A percentile compares a stretch with the other conserved stretches of the same genome.
Conservation (phyloP, 2,113 vertebrate genomes). For the Elachura formosa region DNA sequence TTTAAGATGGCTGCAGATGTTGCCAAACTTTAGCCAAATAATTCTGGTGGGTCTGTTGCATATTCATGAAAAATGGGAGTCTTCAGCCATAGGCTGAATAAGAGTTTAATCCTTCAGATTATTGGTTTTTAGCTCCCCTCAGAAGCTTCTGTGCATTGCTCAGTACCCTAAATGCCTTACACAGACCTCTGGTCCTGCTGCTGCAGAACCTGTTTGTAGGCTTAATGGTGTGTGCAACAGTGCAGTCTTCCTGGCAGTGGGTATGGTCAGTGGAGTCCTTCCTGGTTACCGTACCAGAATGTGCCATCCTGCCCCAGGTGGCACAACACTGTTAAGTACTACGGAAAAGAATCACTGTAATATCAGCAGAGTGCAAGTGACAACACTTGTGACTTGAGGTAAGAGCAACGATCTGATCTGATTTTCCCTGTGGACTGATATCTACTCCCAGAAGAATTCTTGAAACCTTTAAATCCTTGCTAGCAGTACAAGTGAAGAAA, state of each 20-base stretch:
- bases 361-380: not conserved
- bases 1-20: not conserved
- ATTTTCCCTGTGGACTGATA: not conserved
- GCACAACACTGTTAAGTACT: not conserved
- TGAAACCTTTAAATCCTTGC: not conserved
- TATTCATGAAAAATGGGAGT: not conserved
- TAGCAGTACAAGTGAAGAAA: not conserved
- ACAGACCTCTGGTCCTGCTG: not conserved
- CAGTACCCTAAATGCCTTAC: not conserved
- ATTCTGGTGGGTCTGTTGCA: not conserved
- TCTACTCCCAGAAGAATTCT: not conserved
- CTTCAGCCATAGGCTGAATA: not conserved
- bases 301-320: not conserved
- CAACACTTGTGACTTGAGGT: not conserved
- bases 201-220: not conserved
- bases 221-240: not conserved
- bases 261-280: not conserved
- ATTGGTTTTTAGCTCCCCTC: not conserved
- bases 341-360: not conserved
- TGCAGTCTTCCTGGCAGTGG: not conserved
- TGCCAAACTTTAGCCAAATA: not conserved
- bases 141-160: fast-evolving
- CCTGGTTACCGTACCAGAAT: not conserved
- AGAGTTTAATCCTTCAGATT: not conserved
- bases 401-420: not conserved